Conservation (phyloP, 2,888 invertebrate genomes). For the Theodoxus fluviatilis region DNA sequence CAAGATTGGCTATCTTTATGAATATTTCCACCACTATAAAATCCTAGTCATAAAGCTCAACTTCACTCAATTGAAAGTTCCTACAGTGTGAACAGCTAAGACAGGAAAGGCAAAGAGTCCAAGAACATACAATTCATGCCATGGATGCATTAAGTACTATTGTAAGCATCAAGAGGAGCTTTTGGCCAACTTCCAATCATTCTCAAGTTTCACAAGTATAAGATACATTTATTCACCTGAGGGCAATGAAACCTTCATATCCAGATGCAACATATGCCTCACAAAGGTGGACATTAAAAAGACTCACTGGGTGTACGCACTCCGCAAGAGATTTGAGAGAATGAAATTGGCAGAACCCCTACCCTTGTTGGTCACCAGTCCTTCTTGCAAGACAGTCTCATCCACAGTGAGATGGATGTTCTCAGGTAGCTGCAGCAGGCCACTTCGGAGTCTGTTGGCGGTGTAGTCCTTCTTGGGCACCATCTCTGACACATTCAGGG, state of each 20-base stretch:
- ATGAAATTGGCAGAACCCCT: slow-evolving; percentile 13
- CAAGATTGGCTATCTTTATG: too few relatives aligned
- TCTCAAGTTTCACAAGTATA: too few relatives aligned
- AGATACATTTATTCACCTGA: neutral
- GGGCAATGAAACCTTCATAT: neutral
- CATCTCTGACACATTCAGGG: slow-evolving; percentile 78
- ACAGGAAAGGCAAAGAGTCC: too few relatives aligned
- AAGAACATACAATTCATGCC: too few relatives aligned
- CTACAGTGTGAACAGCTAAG: too few relatives aligned
- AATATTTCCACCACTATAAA: too few relatives aligned
- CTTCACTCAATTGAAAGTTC: too few relatives aligned
- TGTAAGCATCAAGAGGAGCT: too few relatives aligned
- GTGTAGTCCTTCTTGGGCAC: slow-evolving; percentile 87
- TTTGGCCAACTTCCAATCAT: too few relatives aligned
- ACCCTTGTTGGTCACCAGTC: slow-evolving; percentile 73
- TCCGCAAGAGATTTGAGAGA: neutral
- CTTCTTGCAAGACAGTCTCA: slow-evolving; percentile 81
- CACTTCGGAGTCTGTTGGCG: slow-evolving; percentile 82
- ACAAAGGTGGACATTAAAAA: neutral
- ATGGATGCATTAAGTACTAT: too few relatives aligned
- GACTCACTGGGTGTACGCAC: neutral
- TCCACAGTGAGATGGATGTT: slow-evolving; percentile 86
- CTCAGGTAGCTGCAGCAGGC: slow-evolving; percentile 81
- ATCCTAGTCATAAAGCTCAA: too few relatives aligned
- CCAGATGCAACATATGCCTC: neutral